Evolutionary conservation across 2,888 invertebrate genomes (phyloP).

Genomic region (Melinopterus prodromus): DNA sequence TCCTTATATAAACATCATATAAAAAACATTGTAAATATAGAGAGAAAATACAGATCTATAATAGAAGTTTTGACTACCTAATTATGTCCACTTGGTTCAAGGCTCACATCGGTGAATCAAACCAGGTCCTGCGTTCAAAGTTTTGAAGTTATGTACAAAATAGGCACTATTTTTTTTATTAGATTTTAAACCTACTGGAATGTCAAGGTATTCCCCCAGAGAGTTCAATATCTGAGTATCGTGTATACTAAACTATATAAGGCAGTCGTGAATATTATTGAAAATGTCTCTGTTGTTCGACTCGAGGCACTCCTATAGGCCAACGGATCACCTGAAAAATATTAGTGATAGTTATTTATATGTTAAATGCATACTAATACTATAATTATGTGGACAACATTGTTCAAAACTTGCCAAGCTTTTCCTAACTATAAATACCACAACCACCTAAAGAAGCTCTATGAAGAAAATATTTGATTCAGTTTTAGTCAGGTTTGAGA

Average conservation of each 20-base stretch:
- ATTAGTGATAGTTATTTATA: background rate
- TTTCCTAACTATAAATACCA: too few species aligned
- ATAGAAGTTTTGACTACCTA: background rate
- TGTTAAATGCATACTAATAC: background rate
- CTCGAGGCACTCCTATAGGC: slow-evolving; percentile 32
- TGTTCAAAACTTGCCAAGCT: too few species aligned
- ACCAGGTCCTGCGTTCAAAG: background rate
- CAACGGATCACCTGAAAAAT: slow-evolving; percentile 34
- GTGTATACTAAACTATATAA: slow-evolving; percentile 22
- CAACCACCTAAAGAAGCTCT: too few species aligned
- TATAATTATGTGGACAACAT: too few species aligned
- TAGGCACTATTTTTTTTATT: background rate
- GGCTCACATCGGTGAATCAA: background rate
- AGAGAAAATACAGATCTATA: slow-evolving; percentile 4
- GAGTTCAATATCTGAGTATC: background rate
- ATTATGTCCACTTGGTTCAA: background rate
- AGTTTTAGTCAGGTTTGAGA: too few species aligned
- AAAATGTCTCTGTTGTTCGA: background rate
- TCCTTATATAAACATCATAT: background rate
- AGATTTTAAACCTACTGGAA: background rate
- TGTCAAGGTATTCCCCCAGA: background rate
- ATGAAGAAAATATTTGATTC: too few species aligned
- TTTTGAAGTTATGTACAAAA: background rate
- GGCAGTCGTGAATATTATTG: slow-evolving; percentile 22
- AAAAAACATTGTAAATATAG: background rate